These are phyloP conservation scores for Bombylius major DNA, from an alignment of 2,888 invertebrate genomes.

Conservation along the genomic window DNA sequence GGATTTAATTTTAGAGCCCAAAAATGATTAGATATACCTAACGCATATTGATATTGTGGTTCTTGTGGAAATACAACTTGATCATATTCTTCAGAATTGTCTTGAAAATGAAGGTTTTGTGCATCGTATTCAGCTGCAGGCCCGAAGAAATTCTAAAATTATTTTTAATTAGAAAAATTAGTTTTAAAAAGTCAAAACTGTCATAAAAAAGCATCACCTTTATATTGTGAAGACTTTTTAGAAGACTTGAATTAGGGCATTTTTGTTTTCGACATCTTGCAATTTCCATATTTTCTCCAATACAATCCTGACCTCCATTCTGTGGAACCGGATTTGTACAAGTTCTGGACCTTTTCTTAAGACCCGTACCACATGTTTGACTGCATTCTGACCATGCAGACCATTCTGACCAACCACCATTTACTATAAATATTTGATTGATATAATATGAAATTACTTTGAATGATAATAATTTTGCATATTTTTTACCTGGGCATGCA, in stretches of 20 bases:
- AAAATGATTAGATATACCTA: not conserved
- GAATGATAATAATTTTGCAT: not conserved
- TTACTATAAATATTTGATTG: conserved; percentile 1
- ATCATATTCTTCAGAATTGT: not conserved
- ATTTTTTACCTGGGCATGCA: conserved; percentile 8
- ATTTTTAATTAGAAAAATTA: not conserved
- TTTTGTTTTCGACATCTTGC: conserved; percentile 7
- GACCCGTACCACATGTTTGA: conserved; percentile 29
- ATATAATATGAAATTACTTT: not conserved
- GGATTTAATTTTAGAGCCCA: not conserved
- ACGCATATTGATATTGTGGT: conserved; percentile 5
- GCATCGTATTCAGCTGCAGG: not conserved
- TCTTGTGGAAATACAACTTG: not conserved
- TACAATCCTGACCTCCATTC: conserved; percentile 34
- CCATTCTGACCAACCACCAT: conserved; percentile 29
- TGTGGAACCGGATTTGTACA: conserved; percentile 29
- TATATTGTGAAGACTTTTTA: not conserved
- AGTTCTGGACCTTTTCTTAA: conserved; percentile 21
- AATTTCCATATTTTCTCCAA: conserved; percentile 19
- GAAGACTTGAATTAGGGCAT: not conserved
- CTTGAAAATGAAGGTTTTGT: not conserved
- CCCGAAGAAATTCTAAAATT: not conserved
- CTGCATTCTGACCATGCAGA: conserved; percentile 31
- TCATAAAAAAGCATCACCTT: too few relatives aligned
- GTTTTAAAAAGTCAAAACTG: too few relatives aligned